Percentiles rank a stretch among this genome's conserved stretches.
Evolutionary conservation across 2,888 invertebrate genomes (phyloP).

Genomic region (Ditula angustiorana): DNA sequence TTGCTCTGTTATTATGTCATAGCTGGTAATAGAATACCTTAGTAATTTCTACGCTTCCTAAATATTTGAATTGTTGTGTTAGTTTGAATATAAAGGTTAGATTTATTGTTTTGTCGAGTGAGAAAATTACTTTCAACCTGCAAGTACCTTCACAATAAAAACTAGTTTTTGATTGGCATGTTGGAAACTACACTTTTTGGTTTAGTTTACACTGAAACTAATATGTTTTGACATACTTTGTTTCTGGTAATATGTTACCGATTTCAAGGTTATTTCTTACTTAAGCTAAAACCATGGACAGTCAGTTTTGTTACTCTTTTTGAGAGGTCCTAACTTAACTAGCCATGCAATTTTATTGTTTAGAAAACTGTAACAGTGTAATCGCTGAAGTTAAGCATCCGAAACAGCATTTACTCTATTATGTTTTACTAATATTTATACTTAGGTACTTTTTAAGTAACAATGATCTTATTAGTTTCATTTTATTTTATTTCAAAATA

Average conservation of each 20-base stretch:
- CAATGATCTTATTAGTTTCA: not conserved
- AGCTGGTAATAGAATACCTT: slow-evolving; percentile 71
- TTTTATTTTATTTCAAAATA: not conserved
- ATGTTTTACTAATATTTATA: too few relatives aligned
- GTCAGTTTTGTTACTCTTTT: not conserved
- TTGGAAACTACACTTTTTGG: slow-evolving; percentile 1
- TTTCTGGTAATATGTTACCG: not conserved
- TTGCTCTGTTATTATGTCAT: slow-evolving; percentile 80
- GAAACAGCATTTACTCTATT: too few relatives aligned
- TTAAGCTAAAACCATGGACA: not conserved
- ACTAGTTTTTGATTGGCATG: not conserved
- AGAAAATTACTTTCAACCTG: slow-evolving; percentile 2
- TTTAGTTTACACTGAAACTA: slow-evolving; percentile 13
- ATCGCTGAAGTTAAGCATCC: too few relatives aligned
- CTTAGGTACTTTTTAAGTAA: not conserved
- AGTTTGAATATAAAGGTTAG: not conserved
- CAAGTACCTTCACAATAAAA: not conserved
- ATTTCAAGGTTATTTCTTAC: slow-evolving; percentile 25
- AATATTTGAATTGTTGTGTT: not conserved
- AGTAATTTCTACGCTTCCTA: slow-evolving; percentile 39
- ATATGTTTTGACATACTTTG: slow-evolving; percentile 11
- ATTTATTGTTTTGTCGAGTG: not conserved
- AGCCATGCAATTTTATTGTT: not conserved
- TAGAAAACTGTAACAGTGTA: too few relatives aligned
- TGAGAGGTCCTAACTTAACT: not conserved